A percentile compares a stretch with the other conserved stretches of the same genome.
These are phyloP conservation scores for Heterocephalus glaber DNA, from an alignment of 2,113 vertebrate genomes.

Conservation along the genomic window DNA sequence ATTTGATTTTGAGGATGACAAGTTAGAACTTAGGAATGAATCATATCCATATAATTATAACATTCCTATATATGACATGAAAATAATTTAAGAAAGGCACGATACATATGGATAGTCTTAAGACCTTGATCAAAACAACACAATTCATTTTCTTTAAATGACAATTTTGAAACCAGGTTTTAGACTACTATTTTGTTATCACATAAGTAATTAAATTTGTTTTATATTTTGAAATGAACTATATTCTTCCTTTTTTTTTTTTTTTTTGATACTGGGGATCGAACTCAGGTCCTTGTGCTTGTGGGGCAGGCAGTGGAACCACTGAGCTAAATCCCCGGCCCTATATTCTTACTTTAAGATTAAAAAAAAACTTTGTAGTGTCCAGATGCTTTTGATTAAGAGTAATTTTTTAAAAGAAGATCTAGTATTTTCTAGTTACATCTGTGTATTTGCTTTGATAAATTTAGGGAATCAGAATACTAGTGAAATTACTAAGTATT, in stretches of 20 bases:
- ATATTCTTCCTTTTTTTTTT: neutral
- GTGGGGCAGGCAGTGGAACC: too few species aligned
- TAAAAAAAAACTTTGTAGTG: neutral
- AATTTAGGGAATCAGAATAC: neutral
- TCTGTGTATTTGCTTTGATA: neutral
- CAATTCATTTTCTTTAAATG: slow-evolving; percentile 48
- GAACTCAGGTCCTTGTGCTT: too few species aligned
- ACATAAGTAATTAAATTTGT: slow-evolving; percentile 1
- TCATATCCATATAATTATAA: neutral
- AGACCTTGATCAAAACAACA: neutral
- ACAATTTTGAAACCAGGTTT: neutral
- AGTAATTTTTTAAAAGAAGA: neutral
- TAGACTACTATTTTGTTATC: slow-evolving; percentile 8
- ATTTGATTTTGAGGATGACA: slow-evolving; percentile 15
- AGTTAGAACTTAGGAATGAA: slow-evolving; percentile 7
- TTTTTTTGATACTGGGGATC: too few species aligned
- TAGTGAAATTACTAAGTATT: slow-evolving; percentile 23
- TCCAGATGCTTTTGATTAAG: slow-evolving; percentile 1
- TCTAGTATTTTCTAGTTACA: neutral
- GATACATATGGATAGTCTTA: neutral
- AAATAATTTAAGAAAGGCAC: slow-evolving; percentile 4
- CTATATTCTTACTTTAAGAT: neutral
- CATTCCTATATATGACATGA: neutral
- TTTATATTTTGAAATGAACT: slow-evolving; percentile 46
- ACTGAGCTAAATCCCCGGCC: too few species aligned